Evolutionary conservation across 2,888 invertebrate genomes (phyloP).

Genomic region (Anaspis maculata): DNA sequence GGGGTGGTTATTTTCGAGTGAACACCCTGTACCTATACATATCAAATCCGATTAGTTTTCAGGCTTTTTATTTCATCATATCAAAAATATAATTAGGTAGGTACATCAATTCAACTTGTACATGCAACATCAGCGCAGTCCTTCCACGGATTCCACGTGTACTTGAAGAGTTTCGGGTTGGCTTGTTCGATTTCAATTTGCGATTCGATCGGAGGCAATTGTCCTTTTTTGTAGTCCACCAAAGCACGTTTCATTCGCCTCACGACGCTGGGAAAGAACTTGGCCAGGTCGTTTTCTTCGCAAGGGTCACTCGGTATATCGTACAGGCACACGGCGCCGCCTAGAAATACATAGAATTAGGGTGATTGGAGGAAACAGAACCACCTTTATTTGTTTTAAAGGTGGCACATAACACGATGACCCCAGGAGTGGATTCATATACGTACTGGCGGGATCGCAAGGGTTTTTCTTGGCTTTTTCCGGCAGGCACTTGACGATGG

Average conservation of each 20-base stretch:
- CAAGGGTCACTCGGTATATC: constrained; percentile 73
- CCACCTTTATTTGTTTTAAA: too few species aligned
- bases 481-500: constrained; percentile 39
- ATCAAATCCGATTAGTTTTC: too few species aligned
- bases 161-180: constrained; percentile 62
- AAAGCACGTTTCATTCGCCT: constrained; percentile 44
- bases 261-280: constrained; percentile 47
- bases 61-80: too few species aligned
- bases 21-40: too few species aligned
- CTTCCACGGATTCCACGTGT: constrained; percentile 65
- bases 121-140: constrained; percentile 31
- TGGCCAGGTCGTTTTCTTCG: constrained; percentile 62
- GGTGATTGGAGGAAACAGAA: too few species aligned
- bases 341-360: constrained; percentile 41
- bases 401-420: too few species aligned
- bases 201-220: constrained; percentile 48
- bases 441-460: constrained; percentile 40
- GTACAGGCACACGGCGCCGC: constrained; percentile 58
- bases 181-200: constrained; percentile 50
- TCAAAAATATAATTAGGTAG: too few species aligned
- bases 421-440: too few species aligned
- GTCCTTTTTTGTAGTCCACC: constrained; percentile 44
- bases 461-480: constrained; percentile 36
- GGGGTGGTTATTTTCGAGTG: too few species aligned
- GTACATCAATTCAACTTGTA: too few species aligned